A percentile compares a stretch with the other conserved stretches of the same genome.
Conservation (phyloP, 1,140 invertebrate genomes). For the Orchestia grillus region DNA sequence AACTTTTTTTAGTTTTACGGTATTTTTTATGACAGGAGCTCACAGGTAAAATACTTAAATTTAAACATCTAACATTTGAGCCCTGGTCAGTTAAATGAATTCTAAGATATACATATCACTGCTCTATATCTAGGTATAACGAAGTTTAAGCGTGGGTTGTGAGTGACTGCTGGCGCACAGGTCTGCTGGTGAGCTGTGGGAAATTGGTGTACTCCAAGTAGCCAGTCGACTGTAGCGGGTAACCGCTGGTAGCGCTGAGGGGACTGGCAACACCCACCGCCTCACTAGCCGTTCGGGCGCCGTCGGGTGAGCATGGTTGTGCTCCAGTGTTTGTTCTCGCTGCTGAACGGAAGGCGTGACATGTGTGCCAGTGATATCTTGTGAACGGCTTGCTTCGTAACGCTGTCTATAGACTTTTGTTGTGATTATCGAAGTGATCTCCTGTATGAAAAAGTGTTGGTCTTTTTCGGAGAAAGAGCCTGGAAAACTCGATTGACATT, state of each 20-base stretch:
- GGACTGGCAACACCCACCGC: neutral
- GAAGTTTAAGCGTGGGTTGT: neutral
- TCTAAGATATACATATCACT: no score
- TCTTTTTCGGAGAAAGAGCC: neutral
- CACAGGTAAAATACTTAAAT: no score
- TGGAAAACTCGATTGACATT: neutral
- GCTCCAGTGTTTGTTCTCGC: neutral
- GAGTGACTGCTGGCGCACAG: neutral
- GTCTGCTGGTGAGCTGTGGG: neutral
- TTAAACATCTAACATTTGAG: no score
- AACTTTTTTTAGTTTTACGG: no score
- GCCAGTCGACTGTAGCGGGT: neutral
- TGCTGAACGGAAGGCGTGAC: neutral
- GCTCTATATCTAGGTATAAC: neutral
- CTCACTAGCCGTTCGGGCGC: conserved; percentile 18
- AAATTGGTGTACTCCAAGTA: neutral
- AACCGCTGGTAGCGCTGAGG: conserved; percentile 40
- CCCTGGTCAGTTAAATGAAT: no score
- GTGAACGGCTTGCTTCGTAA: neutral
- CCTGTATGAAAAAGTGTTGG: neutral
- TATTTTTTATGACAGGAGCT: no score
- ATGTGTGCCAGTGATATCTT: neutral
- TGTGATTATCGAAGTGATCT: neutral
- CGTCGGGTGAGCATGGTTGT: conserved; percentile 2
- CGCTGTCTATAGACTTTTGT: neutral